Base-by-base conservation (phyloP, 2,113 vertebrate genomes). In the Anolis sagrei region DNA sequence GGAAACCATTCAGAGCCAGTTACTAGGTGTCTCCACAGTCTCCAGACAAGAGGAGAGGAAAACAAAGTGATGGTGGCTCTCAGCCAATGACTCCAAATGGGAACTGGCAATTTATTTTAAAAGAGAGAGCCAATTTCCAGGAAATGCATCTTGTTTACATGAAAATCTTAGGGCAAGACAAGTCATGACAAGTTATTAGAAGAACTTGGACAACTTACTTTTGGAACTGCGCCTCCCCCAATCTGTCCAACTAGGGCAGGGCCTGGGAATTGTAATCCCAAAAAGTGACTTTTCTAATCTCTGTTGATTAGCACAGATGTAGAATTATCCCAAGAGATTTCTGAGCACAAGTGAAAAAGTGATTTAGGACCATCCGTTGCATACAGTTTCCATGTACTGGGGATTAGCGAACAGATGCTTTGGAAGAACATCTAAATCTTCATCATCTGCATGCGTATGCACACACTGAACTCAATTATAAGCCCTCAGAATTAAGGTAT, bases 391-490 rank as follows among this genome's bases (percentile, higher is more conserved):
- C 58, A 25, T 32, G 58, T 58, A 76, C 32, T 10, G 10, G 13
- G 39, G 74, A 16, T 58, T 25, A 39, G 13, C 14, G 39, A 62
- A 76, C 27, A 76, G 82, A 48, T 76, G 61, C 29, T 80, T 80
- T 48, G 27, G 27, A 39, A 23, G 64, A 81, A 51, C 72, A 76
- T 76, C n/a, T 49, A 54, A 64, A 48, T 49, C 69, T 62, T 32
- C 58, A 51, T 80, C 69, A 66, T 49, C 39, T 64, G 78, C 23
- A 66, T 75, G n/a, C 21, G 14, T 51, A 64, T 73, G 70, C 81
- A 62, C 51, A 84, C 61, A 62, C 51, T 48, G 34, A 79, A 80
- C 78, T 86, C 76, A 86, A 86, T 80, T 85, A 85, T 79, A 79
- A 62, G 51, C 25, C 29, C 49, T 80, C 84, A 80, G 70, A 81